Percentiles rank a stretch among this genome's conserved stretches.
Conservation (phyloP, 2,113 vertebrate genomes). For the Dipodomys merriami region DNA sequence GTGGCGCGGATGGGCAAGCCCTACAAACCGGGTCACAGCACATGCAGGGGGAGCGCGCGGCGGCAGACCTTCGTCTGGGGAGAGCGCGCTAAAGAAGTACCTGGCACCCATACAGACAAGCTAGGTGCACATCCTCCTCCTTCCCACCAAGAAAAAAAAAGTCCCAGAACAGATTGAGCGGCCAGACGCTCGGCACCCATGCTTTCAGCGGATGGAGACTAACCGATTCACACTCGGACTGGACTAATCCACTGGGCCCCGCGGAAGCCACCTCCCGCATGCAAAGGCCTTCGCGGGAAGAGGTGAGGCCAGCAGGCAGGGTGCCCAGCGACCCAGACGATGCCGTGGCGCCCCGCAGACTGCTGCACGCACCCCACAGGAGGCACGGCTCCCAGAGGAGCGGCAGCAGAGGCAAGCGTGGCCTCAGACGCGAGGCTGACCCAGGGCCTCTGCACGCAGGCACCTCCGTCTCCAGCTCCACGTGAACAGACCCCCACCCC, state of each 20-base stretch:
- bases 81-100: neutral
- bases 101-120: neutral
- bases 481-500: neutral
- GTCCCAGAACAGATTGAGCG: neutral
- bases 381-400: neutral
- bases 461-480: neutral
- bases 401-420: neutral
- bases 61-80: neutral
- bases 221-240: neutral
- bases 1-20: neutral
- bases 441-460: neutral
- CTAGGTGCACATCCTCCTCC: neutral
- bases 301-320: neutral
- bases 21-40: neutral
- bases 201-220: no score
- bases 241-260: neutral
- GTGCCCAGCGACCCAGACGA: neutral
- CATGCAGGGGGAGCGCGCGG: neutral
- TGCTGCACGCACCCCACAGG: neutral
- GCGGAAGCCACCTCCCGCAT: neutral
- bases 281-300: fast-evolving
- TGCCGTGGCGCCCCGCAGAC: neutral
- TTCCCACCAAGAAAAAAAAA: neutral
- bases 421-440: neutral
- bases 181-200: neutral